Percentiles rank a stretch among this genome's conserved stretches.
Conservation (phyloP, 2,113 vertebrate species). For the Pteronura brasiliensis region DNA sequence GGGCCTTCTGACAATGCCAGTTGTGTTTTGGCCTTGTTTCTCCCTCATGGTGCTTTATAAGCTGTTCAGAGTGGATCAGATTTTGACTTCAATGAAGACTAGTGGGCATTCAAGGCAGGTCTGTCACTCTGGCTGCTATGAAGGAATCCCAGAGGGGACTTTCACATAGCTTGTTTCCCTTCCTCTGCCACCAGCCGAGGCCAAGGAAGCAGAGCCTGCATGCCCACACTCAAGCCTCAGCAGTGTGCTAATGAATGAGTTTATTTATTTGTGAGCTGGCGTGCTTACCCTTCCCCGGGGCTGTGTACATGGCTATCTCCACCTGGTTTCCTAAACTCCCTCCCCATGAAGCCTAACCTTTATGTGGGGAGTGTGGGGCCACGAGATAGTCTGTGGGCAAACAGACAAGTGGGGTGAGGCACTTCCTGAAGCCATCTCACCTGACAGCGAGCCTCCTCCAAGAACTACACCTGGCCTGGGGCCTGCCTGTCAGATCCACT, state of each 20-base stretch:
- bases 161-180: conserved; percentile 24
- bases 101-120: conserved; percentile 23
- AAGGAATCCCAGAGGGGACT: conserved; percentile 56
- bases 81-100: conserved; percentile 53
- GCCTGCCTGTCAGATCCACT: conserved; percentile 37
- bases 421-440: conserved; percentile 53
- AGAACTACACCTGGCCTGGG: not conserved
- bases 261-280: conserved; percentile 66
- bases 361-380: not conserved
- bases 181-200: conserved; percentile 3
- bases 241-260: conserved; percentile 64
- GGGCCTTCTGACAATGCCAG: conserved; percentile 58
- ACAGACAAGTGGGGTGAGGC: conserved; percentile 35
- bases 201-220: conserved; percentile 51
- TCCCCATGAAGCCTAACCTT: conserved; percentile 18
- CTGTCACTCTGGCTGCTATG: conserved; percentile 50
- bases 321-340: conserved; percentile 54
- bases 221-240: conserved; percentile 43
- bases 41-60: conserved; percentile 18
- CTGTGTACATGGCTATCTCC: conserved; percentile 56
- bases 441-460: conserved; percentile 27
- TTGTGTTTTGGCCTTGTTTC: conserved; percentile 46
- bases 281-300: conserved; percentile 21
- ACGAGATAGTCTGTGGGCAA: conserved; percentile 15
- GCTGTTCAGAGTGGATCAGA: not conserved